Evolutionary conservation across 1,140 invertebrate species (phyloP).

Genomic region (Hycleus cichorii): DNA sequence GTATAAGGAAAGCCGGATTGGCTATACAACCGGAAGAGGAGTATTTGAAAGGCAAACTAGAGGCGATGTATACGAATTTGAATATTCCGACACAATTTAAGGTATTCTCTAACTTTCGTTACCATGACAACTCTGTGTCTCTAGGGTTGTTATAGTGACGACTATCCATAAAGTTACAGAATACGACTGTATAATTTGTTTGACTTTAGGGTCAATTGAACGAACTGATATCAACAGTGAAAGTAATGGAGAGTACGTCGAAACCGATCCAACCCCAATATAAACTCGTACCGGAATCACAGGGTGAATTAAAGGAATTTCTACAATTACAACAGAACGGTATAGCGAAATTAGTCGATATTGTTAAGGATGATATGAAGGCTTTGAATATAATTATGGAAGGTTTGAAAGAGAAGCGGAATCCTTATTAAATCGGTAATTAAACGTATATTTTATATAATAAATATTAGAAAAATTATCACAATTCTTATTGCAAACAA

Average conservation of each 20-base stretch:
- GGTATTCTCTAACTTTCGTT: constrained; percentile 44
- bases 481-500: constrained; percentile 13
- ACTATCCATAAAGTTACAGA: too few species aligned
- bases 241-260: constrained; percentile 27
- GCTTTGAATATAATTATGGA: constrained; percentile 75
- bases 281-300: constrained; percentile 48
- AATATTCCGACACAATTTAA: constrained; percentile 89
- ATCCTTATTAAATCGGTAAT: too few species aligned
- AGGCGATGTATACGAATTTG: constrained; percentile 77
- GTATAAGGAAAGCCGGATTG: constrained; percentile 74
- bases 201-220: constrained; percentile 68
- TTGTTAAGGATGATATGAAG: constrained; percentile 67
- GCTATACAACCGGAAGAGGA: constrained; percentile 86
- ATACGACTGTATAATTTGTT: not conserved
- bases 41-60: constrained; percentile 70
- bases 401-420: constrained; percentile 51
- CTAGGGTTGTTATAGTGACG: too few species aligned
- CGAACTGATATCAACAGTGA: constrained; percentile 71
- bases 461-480: constrained; percentile 15
- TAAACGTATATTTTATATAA: not conserved
- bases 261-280: constrained; percentile 48
- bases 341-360: constrained; percentile 72
- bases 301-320: constrained; percentile 65
- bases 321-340: constrained; percentile 76
- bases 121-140: too few species aligned